Base-by-base conservation (phyloP, 35 echinoderm and acorn worm species). In the Ophioderma brevispina region DNA sequence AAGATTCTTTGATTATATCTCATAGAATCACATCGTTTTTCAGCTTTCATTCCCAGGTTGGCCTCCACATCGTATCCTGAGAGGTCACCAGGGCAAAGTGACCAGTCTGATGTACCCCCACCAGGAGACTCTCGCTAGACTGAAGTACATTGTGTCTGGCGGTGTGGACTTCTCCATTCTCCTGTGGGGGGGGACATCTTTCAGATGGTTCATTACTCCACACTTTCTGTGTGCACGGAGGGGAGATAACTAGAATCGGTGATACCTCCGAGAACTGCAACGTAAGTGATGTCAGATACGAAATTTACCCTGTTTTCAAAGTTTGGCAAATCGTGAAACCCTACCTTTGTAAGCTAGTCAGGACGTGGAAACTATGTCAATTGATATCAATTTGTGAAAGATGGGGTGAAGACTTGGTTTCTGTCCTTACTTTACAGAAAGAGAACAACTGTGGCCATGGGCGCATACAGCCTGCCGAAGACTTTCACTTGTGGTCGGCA, bases 21-120 rank as follows among this genome's bases (percentile, higher is more conserved):
- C n/a, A n/a, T n/a, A n/a, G n/a, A n/a, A n/a, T n/a, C n/a, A n/a
- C n/a, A n/a, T n/a, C n/a, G n/a, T n/a, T n/a, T n/a, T n/a, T n/a
- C n/a, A n/a, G n/a, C n/a, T n/a, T n/a, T n/a, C n/a, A n/a, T n/a
- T 56, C 25, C 0, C 87, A 99, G 97, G 97, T 31, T 99, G 97
- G 97, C 97, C 97, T 39, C 97, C 97, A 39, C 97, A 99, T 85
- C 87, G 97, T 15, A 99, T 99, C 64, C 88, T 99, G 1, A 87
- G 94, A 38, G 97, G 97, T 87, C 97, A 99, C 59, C 97, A 95
- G 64, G 97, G 94, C 21, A 92, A 94, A 34, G 94, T 99, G 25
- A 99, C 94, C 1, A 95, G 97, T 56, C 89, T 99, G 25, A 38
- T 99, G 78, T 99, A 99, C 80, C 97, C 97, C 25, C 87, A 99